These are phyloP conservation scores for Campoletis raptor DNA, from an alignment of 2,888 invertebrate species.

Conservation along the genomic window DNA sequence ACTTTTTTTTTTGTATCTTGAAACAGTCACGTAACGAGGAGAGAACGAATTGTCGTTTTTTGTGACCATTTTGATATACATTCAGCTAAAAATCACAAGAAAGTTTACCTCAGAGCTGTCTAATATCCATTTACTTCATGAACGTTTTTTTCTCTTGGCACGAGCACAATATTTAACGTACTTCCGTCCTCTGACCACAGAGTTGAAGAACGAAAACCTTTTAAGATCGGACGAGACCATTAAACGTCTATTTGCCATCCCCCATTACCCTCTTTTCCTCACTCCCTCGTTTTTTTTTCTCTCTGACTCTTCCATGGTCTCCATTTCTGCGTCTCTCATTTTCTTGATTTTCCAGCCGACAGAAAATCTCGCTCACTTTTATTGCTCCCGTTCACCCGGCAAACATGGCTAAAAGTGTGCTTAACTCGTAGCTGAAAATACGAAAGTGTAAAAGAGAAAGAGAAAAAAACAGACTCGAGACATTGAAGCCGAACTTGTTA, in stretches of 20 bases:
- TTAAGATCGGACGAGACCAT: conserved; percentile 64
- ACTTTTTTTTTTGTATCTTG: neutral
- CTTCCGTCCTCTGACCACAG: conserved; percentile 19
- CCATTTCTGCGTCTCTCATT: conserved; percentile 32
- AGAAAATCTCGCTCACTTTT: conserved; percentile 50
- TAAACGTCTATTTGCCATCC: conserved; percentile 67
- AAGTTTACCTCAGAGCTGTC: conserved; percentile 47
- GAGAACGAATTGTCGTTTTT: neutral
- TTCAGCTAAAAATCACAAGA: conserved; percentile 28
- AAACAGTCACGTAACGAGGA: neutral
- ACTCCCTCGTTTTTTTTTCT: neutral
- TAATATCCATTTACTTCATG: conserved; percentile 54
- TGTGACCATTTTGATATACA: neutral
- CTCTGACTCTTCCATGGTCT: neutral
- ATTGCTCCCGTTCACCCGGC: conserved; percentile 57
- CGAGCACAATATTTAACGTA: conserved; percentile 37
- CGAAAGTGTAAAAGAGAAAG: neutral
- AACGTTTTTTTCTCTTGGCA: neutral
- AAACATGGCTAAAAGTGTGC: conserved; percentile 53
- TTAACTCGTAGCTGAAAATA: conserved; percentile 26
- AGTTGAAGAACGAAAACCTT: conserved; percentile 57
- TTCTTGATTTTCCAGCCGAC: conserved; percentile 47
- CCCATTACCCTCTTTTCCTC: conserved; percentile 43
- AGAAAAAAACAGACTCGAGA: conserved; percentile 13
- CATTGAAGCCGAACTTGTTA: conserved; percentile 24